Conservation (phyloP, 2,113 vertebrate species). For the Notarius quadriscutis region DNA sequence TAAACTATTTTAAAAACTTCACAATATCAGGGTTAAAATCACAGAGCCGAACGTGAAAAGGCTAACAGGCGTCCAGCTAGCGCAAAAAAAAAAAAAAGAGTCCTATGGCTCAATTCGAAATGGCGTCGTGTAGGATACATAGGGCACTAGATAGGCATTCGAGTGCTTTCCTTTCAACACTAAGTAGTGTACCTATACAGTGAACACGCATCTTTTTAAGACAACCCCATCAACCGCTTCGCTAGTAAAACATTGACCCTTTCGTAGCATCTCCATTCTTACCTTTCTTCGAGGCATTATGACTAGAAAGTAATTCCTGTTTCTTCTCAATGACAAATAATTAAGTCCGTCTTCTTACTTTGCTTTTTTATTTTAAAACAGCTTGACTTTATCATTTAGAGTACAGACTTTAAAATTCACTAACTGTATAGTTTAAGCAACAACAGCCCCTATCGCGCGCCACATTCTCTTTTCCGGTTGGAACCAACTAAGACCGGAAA, state of each 20-base stretch:
- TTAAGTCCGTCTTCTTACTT: background rate
- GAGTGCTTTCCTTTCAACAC: background rate
- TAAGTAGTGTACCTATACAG: background rate
- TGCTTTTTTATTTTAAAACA: background rate
- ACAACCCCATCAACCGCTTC: background rate
- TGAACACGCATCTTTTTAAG: background rate
- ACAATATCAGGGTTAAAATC: background rate
- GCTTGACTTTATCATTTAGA: background rate
- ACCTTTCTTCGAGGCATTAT: slow-evolving; percentile 61
- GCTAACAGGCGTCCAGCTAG: background rate
- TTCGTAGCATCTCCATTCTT: slow-evolving; percentile 34
- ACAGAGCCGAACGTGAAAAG: background rate
- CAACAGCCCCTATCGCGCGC: slow-evolving; percentile 21
- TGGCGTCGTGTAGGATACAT: background rate
- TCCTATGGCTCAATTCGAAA: background rate
- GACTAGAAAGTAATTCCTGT: background rate
- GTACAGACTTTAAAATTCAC: slow-evolving; percentile 6
- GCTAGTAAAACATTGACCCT: slow-evolving; percentile 29
- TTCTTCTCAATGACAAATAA: background rate
- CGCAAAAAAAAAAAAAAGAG: background rate
- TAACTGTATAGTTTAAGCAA: slow-evolving; percentile 12
- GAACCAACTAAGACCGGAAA: slow-evolving; percentile 31
- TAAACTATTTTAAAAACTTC: background rate
- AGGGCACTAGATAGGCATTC: background rate
- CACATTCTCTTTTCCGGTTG: slow-evolving; percentile 35